phyloP scores from a whole-genome alignment of 2,113 vertebrate species.

The Callorhinus ursinus region DNA sequence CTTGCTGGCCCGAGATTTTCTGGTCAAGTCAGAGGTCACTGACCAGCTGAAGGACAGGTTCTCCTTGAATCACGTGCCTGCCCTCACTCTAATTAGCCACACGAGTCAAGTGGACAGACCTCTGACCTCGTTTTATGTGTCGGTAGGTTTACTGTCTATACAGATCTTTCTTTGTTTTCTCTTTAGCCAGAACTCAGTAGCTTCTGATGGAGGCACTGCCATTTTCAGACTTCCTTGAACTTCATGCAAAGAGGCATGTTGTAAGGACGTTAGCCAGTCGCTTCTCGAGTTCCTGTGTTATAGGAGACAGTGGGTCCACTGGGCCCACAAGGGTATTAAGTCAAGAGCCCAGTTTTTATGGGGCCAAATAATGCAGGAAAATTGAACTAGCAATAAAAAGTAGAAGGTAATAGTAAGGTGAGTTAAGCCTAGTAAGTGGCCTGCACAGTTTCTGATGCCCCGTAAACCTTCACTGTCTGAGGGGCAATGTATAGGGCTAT shows the following conservation, averaged over 20 bases:
- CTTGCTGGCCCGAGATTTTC: not conserved
- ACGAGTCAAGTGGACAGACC: not conserved
- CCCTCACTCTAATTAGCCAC: not conserved
- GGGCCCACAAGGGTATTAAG: not conserved
- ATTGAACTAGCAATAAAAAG: not conserved
- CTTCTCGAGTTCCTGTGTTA: not conserved
- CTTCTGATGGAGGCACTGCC: not conserved
- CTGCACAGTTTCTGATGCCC: not conserved
- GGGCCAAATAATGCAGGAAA: not conserved
- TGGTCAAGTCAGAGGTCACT: not conserved
- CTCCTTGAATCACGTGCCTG: not conserved
- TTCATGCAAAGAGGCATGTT: not conserved
- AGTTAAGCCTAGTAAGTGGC: not conserved
- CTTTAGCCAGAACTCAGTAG: not conserved
- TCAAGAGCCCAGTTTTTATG: not conserved
- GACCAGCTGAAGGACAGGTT: not conserved
- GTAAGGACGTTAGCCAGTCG: not conserved
- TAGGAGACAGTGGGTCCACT: not conserved
- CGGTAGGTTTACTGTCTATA: not conserved
- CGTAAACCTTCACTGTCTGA: not conserved
- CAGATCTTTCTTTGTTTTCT: not conserved
- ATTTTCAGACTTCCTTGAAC: not conserved
- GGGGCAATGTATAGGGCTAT: not conserved
- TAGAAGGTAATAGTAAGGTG: not conserved
- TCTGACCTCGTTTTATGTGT: not conserved